phyloP scores from a whole-genome alignment of 2,888 invertebrate genomes.

The Apotomis turbidana region DNA sequence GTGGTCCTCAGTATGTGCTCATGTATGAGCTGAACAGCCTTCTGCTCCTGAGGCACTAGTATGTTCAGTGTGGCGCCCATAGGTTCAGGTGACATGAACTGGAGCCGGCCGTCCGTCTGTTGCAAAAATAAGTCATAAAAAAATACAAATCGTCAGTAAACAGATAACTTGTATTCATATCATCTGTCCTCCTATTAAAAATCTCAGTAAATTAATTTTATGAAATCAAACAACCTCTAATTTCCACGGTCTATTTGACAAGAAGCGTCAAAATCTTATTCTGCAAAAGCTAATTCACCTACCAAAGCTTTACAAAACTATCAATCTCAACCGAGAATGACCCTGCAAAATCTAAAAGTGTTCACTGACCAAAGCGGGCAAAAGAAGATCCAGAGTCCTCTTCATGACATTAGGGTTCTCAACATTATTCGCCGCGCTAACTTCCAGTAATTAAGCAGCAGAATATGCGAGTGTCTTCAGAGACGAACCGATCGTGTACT shows the following conservation, averaged over 20 bases:
- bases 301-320: too few relatives aligned
- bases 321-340: too few relatives aligned
- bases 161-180: too few relatives aligned
- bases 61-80: constrained; percentile 68
- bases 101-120: constrained; percentile 77
- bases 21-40: constrained; percentile 72
- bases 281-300: too few relatives aligned
- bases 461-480: constrained; percentile 77
- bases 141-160: too few relatives aligned
- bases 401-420: constrained; percentile 86
- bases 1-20: constrained; percentile 77
- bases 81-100: constrained; percentile 72
- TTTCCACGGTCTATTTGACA: too few relatives aligned
- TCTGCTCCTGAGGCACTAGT: constrained; percentile 67
- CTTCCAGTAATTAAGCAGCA: constrained; percentile 72
- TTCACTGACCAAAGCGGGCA: constrained; percentile 87
- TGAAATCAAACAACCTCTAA: too few relatives aligned
- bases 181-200: too few relatives aligned
- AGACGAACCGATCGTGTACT: constrained; percentile 72
- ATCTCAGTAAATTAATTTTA: too few relatives aligned
- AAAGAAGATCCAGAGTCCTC: constrained; percentile 87
- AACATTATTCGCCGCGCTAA: constrained; percentile 67
- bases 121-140: too few relatives aligned
- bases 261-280: too few relatives aligned
- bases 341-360: neutral